A percentile compares a stretch with the other conserved stretches of the same genome.
Evolutionary conservation across 2,888 invertebrate species (phyloP).

Genomic region (Punctoribates punctum): DNA sequence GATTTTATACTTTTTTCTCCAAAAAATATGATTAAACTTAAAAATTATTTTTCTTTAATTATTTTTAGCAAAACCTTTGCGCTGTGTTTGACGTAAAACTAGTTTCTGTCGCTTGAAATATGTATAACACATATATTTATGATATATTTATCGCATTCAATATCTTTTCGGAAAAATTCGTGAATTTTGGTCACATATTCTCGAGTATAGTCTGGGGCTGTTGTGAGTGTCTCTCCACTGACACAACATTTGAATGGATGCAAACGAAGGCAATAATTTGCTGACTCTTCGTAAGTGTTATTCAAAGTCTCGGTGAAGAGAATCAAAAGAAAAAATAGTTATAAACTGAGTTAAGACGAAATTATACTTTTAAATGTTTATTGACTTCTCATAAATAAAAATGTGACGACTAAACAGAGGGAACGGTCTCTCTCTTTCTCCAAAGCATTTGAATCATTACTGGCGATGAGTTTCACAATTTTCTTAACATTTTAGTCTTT

Average conservation of each 20-base stretch:
- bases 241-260: background rate
- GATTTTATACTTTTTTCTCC: background rate
- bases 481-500: background rate
- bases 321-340: background rate
- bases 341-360: background rate
- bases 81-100: background rate
- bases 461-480: background rate
- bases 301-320: background rate
- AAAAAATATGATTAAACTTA: background rate
- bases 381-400: conserved; percentile 34
- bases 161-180: background rate
- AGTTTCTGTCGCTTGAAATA: background rate
- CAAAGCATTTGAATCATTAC: background rate
- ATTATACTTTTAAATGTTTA: conserved; percentile 38
- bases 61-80: background rate
- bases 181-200: background rate
- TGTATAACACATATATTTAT: background rate
- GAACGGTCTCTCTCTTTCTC: background rate
- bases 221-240: background rate
- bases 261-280: conserved; percentile 17
- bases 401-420: background rate
- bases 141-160: too few relatives aligned
- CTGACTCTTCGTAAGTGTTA: conserved; percentile 1
- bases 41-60: background rate
- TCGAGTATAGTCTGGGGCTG: background rate